A percentile compares a stretch with the other conserved stretches of the same genome.
These are phyloP conservation scores for Eucera pruinosa DNA, from an alignment of 2,888 invertebrate genomes.

Conservation along the genomic window DNA sequence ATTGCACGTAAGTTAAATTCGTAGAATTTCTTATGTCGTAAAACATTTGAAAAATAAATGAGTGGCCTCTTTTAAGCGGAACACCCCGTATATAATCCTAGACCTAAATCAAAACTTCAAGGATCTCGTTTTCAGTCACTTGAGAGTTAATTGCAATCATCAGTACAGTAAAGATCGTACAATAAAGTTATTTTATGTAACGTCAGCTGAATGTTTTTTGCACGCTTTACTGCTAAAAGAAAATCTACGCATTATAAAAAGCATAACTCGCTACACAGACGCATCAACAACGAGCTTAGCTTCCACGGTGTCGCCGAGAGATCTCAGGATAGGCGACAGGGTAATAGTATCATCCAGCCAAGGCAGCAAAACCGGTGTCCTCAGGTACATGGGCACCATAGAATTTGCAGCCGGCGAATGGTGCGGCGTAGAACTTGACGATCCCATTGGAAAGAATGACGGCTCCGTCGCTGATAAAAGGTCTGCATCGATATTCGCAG, in stretches of 20 bases:
- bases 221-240: slow-evolving; percentile 7
- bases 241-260: slow-evolving; percentile 1
- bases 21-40: too few species aligned
- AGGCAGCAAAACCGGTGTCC: slow-evolving; percentile 94
- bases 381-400: slow-evolving; percentile 94
- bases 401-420: slow-evolving; percentile 97
- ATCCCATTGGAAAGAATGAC: slow-evolving; percentile 97
- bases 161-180: not conserved
- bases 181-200: not conserved
- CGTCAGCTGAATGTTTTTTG: not conserved
- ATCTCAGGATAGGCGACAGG: slow-evolving; percentile 94
- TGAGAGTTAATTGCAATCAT: slow-evolving; percentile 1
- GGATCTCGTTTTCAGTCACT: not conserved
- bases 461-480: slow-evolving; percentile 96
- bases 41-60: too few species aligned
- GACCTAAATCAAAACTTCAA: not conserved
- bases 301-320: slow-evolving; percentile 84
- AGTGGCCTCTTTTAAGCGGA: too few species aligned
- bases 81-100: too few species aligned
- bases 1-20: too few species aligned
- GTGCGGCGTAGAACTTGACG: slow-evolving; percentile 98
- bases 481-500: slow-evolving; percentile 84
- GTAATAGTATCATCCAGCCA: slow-evolving; percentile 95
- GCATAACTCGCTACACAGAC: slow-evolving; percentile 80
- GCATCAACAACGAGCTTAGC: slow-evolving; percentile 85